Evolutionary conservation across 2,113 vertebrate genomes (phyloP).

Genomic region (Erpornis zantholeuca): DNA sequence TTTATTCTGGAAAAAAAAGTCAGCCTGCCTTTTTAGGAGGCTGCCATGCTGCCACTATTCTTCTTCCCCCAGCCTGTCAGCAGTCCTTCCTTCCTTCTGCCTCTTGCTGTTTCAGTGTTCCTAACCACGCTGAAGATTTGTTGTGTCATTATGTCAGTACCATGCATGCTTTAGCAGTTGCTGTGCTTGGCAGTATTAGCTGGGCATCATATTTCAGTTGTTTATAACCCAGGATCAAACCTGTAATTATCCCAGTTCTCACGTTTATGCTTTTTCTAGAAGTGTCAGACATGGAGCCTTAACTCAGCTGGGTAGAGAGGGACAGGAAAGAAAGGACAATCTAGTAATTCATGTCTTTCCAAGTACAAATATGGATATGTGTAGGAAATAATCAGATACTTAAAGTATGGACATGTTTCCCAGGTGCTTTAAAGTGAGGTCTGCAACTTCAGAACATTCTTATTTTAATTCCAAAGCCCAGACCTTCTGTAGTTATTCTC

Average conservation of each 20-base stretch:
- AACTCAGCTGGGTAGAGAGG: not conserved
- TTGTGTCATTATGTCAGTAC: conserved; percentile 3
- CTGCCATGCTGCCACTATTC: not conserved
- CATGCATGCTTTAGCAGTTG: not conserved
- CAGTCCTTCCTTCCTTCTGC: not conserved
- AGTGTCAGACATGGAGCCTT: not conserved
- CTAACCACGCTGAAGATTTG: not conserved
- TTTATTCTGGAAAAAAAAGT: not conserved
- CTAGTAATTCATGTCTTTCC: not conserved
- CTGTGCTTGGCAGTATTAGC: not conserved
- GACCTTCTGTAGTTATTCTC: not conserved
- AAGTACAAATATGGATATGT: not conserved
- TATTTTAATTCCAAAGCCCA: not conserved
- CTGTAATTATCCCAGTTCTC: not conserved
- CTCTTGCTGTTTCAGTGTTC: not conserved
- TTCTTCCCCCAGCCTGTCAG: not conserved
- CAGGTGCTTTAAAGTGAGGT: not conserved
- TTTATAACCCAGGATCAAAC: not conserved
- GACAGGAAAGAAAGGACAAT: not conserved
- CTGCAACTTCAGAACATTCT: not conserved
- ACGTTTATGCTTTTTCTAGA: not conserved
- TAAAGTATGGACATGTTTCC: not conserved
- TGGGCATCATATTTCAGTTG: not conserved
- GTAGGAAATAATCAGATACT: not conserved
- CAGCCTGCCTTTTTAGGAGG: not conserved